phyloP scores from a whole-genome alignment of 1,140 invertebrate species.

The Harpegnathos saltator region DNA sequence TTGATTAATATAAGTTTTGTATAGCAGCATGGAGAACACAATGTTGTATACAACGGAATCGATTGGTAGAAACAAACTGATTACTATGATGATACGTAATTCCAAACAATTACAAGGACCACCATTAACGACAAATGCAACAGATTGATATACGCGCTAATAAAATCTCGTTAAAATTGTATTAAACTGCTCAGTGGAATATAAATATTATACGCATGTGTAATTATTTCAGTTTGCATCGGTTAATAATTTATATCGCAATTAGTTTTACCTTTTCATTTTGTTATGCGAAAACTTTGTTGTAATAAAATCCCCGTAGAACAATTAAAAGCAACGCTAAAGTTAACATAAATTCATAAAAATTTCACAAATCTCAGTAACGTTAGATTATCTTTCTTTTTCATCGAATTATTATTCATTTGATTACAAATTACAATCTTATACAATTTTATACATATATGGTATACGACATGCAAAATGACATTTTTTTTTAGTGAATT shows the following conservation, averaged over 20 bases:
- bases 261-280: slow-evolving; percentile 40
- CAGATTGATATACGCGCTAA: slow-evolving; percentile 8
- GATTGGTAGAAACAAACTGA: slow-evolving; percentile 41
- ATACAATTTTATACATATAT: too few species aligned
- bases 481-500: too few species aligned
- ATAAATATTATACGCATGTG: slow-evolving; percentile 35
- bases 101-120: slow-evolving; percentile 17
- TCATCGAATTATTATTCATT: too few species aligned
- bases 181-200: slow-evolving; percentile 2
- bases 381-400: too few species aligned
- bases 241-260: slow-evolving; percentile 43
- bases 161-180: slow-evolving; percentile 52
- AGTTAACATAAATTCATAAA: neutral
- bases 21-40: neutral
- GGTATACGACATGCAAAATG: too few species aligned
- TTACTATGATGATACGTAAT: slow-evolving; percentile 42
- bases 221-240: slow-evolving; percentile 35
- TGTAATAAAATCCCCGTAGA: neutral
- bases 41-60: slow-evolving; percentile 34
- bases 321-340: neutral
- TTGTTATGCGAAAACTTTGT: slow-evolving; percentile 24
- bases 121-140: slow-evolving; percentile 45
- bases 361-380: too few species aligned
- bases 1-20: slow-evolving; percentile 37
- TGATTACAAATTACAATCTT: too few species aligned